Percentiles rank a stretch among this genome's conserved stretches.
Evolutionary conservation across 2,797 vertebrate species (phyloP).

Genomic region (Micromesistius poutassou): DNA sequence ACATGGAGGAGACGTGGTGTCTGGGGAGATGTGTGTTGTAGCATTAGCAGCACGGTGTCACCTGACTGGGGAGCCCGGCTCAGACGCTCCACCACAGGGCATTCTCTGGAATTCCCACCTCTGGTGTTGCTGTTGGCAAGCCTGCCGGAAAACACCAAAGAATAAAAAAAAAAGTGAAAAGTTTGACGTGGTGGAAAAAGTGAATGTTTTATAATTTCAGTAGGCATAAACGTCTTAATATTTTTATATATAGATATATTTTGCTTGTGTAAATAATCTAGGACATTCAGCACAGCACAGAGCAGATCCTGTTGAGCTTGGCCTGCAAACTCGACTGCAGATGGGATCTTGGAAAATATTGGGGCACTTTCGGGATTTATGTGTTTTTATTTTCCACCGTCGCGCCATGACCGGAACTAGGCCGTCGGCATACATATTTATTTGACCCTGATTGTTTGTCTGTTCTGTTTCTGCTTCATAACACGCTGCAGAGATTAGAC

Average conservation of each 20-base stretch:
- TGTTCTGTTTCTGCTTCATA: conserved; percentile 57
- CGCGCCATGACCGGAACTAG: conserved; percentile 26
- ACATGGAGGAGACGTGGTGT: conserved; percentile 54
- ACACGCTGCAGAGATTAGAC: conserved; percentile 25
- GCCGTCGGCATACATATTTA: conserved; percentile 18
- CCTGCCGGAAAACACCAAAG: conserved; percentile 54
- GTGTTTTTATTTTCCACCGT: background rate
- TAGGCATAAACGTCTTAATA: too few species aligned
- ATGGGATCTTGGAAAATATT: background rate
- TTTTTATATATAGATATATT: conserved; percentile 54
- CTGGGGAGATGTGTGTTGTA: conserved; percentile 61
- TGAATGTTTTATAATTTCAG: conserved; percentile 25
- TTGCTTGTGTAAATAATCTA: conserved; percentile 7
- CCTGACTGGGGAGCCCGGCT: conserved; percentile 45
- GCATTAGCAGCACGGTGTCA: conserved; percentile 56
- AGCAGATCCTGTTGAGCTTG: background rate
- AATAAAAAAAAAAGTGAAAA: conserved; percentile 25
- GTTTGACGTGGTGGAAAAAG: conserved; percentile 35
- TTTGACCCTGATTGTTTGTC: conserved; percentile 28
- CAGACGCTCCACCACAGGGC: conserved; percentile 45
- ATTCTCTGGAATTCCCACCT: conserved; percentile 25
- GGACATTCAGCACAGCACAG: background rate
- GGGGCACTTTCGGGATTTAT: background rate
- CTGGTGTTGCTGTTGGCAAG: conserved; percentile 45
- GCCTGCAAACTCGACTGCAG: background rate